Percentiles rank a stretch among this genome's conserved stretches.
These are phyloP conservation scores for Rhinichthys klamathensis DNA, from an alignment of 2,113 vertebrate genomes.

Conservation along the genomic window DNA sequence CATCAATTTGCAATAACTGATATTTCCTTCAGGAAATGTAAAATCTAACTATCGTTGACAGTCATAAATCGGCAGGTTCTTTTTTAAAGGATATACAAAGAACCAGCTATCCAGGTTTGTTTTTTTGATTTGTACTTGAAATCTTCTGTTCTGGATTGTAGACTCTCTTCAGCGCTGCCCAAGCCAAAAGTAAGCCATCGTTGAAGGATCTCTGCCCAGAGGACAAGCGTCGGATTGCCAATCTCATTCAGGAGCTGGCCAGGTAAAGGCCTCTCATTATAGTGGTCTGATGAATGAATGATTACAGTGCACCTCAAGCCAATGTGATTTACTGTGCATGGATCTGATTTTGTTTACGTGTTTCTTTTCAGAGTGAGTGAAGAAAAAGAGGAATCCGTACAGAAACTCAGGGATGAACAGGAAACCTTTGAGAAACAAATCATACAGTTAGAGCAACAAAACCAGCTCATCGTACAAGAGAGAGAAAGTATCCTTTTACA, in stretches of 20 bases:
- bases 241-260: constrained; percentile 95
- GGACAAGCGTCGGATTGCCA: constrained; percentile 95
- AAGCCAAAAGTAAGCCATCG: constrained; percentile 78
- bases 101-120: neutral
- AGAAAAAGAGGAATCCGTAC: constrained; percentile 93
- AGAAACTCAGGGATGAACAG: constrained; percentile 88
- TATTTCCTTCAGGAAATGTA: constrained; percentile 43
- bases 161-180: constrained; percentile 69
- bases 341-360: neutral
- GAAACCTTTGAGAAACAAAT: constrained; percentile 92
- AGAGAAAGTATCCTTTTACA: constrained; percentile 94
- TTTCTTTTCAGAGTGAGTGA: constrained; percentile 86
- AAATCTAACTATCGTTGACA: neutral
- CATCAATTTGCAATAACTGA: neutral
- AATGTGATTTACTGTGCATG: neutral
- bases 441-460: constrained; percentile 90
- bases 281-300: neutral
- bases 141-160: constrained; percentile 58
- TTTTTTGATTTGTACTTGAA: neutral
- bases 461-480: constrained; percentile 87
- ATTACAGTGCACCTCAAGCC: neutral
- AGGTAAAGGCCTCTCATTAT: constrained; percentile 76
- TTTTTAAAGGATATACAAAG: neutral
- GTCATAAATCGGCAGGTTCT: neutral
- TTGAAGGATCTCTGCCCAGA: constrained; percentile 96